These are phyloP conservation scores for Formica aserva DNA, from an alignment of 2,888 invertebrate species.

Conservation along the genomic window DNA sequence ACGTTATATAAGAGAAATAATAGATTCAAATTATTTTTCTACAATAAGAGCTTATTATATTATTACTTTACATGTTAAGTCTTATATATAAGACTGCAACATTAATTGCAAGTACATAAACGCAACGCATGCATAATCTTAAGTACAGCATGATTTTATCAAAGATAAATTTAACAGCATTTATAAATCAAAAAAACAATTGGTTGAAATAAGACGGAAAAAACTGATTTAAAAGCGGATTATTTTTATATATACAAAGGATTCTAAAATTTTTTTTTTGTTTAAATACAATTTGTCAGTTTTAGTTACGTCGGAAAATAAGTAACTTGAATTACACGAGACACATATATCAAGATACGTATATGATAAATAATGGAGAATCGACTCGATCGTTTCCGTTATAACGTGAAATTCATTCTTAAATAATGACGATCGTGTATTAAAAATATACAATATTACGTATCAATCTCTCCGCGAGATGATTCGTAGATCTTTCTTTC, in stretches of 20 bases:
- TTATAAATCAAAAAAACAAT: neutral
- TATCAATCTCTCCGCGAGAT: neutral
- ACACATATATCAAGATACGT: neutral
- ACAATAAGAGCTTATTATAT: neutral
- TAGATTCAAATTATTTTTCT: neutral
- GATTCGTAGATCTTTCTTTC: neutral
- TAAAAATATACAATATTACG: neutral
- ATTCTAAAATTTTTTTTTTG: neutral
- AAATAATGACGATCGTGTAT: neutral
- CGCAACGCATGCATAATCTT: neutral
- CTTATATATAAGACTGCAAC: neutral
- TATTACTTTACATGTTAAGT: neutral
- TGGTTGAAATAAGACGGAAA: neutral
- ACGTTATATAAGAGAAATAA: neutral
- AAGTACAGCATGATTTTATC: neutral
- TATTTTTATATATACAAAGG: neutral
- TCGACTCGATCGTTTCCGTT: neutral
- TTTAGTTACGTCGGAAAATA: neutral
- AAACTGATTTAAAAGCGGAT: neutral
- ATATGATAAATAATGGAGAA: neutral
- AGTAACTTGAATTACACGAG: neutral
- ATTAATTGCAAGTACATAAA: neutral
- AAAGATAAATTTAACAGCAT: neutral
- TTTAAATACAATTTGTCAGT: neutral
- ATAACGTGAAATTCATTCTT: constrained; percentile 1